Conservation (phyloP, 2,888 invertebrate genomes). For the Latheticus oryzae region DNA sequence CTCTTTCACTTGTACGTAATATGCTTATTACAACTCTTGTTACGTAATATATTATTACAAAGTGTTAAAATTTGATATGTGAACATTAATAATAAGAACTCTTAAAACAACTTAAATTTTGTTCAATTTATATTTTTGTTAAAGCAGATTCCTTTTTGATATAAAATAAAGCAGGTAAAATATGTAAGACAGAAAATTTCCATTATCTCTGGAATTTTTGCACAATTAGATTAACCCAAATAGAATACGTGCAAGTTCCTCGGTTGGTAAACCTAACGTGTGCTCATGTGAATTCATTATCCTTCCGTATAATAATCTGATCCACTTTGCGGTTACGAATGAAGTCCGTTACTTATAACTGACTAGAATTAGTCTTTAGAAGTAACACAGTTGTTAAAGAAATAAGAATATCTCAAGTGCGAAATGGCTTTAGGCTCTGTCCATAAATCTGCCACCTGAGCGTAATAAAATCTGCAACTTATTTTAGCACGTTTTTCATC, state of each 20-base stretch:
- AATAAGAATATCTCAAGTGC: neutral
- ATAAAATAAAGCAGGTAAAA: constrained; percentile 12
- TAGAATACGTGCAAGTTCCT: constrained; percentile 38
- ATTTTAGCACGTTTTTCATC: constrained; percentile 5
- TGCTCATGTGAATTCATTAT: constrained; percentile 39
- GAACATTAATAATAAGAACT: no score
- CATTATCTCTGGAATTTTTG: constrained; percentile 23
- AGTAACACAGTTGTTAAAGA: constrained; percentile 20
- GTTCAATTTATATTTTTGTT: no score
- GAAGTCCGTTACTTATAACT: constrained; percentile 47
- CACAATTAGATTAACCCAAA: constrained; percentile 38
- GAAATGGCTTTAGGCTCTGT: constrained; percentile 14
- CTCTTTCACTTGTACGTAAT: no score
- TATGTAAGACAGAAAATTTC: constrained; percentile 1
- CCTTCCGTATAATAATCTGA: constrained; percentile 42
- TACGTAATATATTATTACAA: no score
- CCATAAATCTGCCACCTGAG: constrained; percentile 7
- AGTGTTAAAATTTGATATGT: no score
- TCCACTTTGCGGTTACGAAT: constrained; percentile 41
- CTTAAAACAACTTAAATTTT: no score
- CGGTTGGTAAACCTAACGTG: constrained; percentile 21
- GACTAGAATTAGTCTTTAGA: constrained; percentile 45
- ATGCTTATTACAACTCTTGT: no score
- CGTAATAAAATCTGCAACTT: constrained; percentile 16
- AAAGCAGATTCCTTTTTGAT: no score